phyloP scores from a whole-genome alignment of 1,140 invertebrate genomes.

The Battus philenor region DNA sequence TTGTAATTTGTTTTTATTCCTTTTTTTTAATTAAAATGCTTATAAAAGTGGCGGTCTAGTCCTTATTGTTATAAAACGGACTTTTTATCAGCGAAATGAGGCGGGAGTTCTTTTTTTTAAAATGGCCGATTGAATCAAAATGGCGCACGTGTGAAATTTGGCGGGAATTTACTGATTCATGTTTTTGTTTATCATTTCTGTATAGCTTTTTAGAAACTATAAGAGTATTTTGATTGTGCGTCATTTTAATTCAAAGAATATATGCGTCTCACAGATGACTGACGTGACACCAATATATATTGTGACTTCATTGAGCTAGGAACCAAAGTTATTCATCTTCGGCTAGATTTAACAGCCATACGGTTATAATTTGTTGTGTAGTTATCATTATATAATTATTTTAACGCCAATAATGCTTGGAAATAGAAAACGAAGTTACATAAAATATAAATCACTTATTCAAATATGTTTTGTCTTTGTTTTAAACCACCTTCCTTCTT shows the following conservation, averaged over 20 bases:
- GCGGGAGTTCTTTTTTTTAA: slow-evolving; percentile 1
- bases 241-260: too few relatives aligned
- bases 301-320: slow-evolving; percentile 51
- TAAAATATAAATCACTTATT: slow-evolving; percentile 62
- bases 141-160: too few relatives aligned
- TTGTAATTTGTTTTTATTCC: slow-evolving; percentile 29
- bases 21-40: slow-evolving; percentile 26
- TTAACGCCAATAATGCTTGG: slow-evolving; percentile 59
- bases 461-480: slow-evolving; percentile 10
- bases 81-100: slow-evolving; percentile 17
- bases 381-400: slow-evolving; percentile 44
- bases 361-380: slow-evolving; percentile 53
- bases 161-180: too few relatives aligned
- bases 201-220: too few relatives aligned
- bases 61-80: slow-evolving; percentile 29
- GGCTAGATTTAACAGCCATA: slow-evolving; percentile 46
- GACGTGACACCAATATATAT: slow-evolving; percentile 2
- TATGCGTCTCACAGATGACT: too few relatives aligned
- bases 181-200: too few relatives aligned
- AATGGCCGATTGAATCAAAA: too few relatives aligned
- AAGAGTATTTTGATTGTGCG: too few relatives aligned
- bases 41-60: slow-evolving; percentile 43
- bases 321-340: slow-evolving; percentile 70
- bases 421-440: slow-evolving; percentile 55
- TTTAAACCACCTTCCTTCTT: too few relatives aligned